Evolutionary conservation across 2,797 vertebrate species (phyloP).

Genomic region (Paratrypauchen microcephalus): DNA sequence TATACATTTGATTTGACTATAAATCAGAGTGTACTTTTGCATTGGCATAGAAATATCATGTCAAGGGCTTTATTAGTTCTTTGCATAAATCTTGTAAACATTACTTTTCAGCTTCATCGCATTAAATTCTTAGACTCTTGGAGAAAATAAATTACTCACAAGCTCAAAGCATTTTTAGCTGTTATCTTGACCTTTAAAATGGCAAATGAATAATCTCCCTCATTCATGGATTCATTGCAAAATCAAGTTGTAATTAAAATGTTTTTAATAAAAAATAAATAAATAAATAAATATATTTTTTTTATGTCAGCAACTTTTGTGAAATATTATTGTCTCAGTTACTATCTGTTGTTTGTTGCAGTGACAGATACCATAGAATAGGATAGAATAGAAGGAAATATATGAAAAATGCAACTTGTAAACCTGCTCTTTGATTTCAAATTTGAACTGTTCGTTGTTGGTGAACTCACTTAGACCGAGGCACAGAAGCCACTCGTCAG

Average conservation of each 20-base stretch:
- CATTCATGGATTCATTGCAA: neutral
- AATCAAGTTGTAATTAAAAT: neutral
- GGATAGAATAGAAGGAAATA: no score
- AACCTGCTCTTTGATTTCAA: neutral
- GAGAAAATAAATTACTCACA: no score
- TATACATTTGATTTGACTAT: neutral
- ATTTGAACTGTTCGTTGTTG: neutral
- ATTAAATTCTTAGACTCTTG: neutral
- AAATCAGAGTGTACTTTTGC: neutral
- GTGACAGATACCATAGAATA: no score
- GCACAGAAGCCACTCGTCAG: constrained; percentile 47
- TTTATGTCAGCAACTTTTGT: no score
- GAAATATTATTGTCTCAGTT: no score
- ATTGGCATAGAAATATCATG: neutral
- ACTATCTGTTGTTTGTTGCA: no score
- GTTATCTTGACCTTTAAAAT: neutral
- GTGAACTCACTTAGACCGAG: constrained; percentile 25
- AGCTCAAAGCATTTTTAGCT: neutral
- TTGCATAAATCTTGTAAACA: neutral
- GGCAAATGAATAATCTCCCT: no score
- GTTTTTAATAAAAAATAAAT: no score
- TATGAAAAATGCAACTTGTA: no score
- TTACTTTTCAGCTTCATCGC: neutral
- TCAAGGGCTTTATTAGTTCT: neutral
- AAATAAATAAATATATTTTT: no score